These are phyloP conservation scores for Murina feae DNA, from an alignment of 2,113 vertebrate genomes.

Conservation along the genomic window DNA sequence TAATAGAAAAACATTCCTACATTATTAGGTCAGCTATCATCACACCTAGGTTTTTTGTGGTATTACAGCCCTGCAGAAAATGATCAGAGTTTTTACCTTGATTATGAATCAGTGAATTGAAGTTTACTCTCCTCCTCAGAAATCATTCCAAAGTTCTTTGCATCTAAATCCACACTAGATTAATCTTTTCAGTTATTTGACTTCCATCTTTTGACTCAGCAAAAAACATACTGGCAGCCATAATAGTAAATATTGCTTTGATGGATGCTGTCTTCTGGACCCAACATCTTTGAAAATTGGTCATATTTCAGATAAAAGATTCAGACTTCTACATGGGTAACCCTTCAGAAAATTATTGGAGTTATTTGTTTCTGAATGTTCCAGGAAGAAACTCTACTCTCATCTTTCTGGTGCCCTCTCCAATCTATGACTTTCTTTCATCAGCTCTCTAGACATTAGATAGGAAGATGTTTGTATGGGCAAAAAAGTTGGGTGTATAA, in stretches of 20 bases:
- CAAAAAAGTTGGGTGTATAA: neutral
- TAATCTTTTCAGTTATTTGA: neutral
- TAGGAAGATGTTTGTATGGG: neutral
- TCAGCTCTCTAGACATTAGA: neutral
- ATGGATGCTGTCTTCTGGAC: neutral
- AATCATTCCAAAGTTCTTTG: neutral
- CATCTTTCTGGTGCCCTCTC: neutral
- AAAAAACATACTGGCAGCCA: neutral
- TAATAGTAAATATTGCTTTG: neutral
- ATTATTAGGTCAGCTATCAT: neutral
- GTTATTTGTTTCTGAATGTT: slow-evolving; percentile 17
- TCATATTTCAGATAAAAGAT: neutral
- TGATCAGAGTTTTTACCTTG: neutral
- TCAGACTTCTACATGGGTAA: neutral
- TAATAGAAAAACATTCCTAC: neutral
- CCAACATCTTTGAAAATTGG: slow-evolving; percentile 5
- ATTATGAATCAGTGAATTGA: neutral
- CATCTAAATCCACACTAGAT: neutral
- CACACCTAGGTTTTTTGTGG: neutral
- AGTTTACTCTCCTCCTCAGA: neutral
- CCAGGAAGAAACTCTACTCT: neutral
- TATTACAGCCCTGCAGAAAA: neutral
- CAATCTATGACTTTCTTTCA: neutral
- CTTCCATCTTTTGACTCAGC: neutral
- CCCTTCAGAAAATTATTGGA: slow-evolving; percentile 6